Evolutionary conservation across 2,888 invertebrate species (phyloP), one percentile per base, ranked within the genome.

Genomic region (Antitype chi): DNA sequence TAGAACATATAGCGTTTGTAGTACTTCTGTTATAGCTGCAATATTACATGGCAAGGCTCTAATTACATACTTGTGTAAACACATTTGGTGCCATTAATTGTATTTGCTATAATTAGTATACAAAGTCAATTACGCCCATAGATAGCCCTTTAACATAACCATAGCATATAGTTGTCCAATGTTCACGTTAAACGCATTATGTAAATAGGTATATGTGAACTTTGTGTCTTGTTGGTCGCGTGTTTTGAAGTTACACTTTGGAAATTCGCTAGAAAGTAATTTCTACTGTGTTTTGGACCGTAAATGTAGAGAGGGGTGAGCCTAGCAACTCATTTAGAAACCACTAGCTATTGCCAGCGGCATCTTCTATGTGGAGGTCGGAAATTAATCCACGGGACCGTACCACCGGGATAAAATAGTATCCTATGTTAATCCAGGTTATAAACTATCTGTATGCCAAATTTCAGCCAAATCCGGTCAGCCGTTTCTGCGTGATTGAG

Each of bases 171-270:
- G 66, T 23, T 49, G 76, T 80, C 53, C 32, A 60, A 74, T 78
- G 66, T 80, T 69, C 28, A 13, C 17, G 38, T 59, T 71, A 78
- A 71, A 74, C 32, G 49, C 38, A 57, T 60, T 11, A 59, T 74
- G 64, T 66, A 25, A 28, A 28, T 47, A 25, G 13, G 4, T 23
- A 7, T 47, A 49, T 23, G 13, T 28, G 23, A 66, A 52, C 28
- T 67, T 23, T 28, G 49, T 49, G 15, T 28, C 28, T 23, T 49
- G 28, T 15, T 28, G 15, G 49, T 6, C 28, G 28, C 49, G 1
- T 52, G 15, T 49, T 23, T 49, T 28, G 5, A 23, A 67, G 28
- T 67, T 67, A 2, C 15, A 49, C 66, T 23, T 49, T 23, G 15
- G 23, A 67, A 67, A 49, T 28, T 49, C 15, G 49, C 49, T 8